A percentile compares a stretch with the other conserved stretches of the same genome.
Evolutionary conservation across 30 jellyfish, hydroid and myxozoan species (phyloP).

Genomic region (Catostylus mosaicus): DNA sequence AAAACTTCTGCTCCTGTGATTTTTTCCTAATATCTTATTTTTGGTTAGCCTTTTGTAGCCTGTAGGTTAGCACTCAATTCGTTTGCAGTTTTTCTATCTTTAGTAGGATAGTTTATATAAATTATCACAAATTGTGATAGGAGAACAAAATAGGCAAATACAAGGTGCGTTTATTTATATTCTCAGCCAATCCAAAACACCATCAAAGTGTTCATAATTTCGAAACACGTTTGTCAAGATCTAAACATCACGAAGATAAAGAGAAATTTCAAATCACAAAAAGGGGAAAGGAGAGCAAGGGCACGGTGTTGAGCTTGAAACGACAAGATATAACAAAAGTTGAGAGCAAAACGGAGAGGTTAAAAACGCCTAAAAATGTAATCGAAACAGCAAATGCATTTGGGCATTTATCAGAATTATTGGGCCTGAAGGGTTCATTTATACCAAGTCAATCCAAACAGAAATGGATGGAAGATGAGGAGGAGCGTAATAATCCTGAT

Average conservation of each 20-base stretch:
- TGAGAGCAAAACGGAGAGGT: not conserved
- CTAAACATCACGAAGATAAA: not conserved
- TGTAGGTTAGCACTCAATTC: too few relatives aligned
- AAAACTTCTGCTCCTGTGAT: too few relatives aligned
- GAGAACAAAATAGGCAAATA: too few relatives aligned
- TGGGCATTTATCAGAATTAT: constrained; percentile 57
- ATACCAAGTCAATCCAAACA: constrained; percentile 59
- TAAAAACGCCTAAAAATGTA: constrained; percentile 33
- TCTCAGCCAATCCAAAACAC: not conserved
- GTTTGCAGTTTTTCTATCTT: too few relatives aligned
- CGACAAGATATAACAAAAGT: not conserved
- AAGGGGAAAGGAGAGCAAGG: not conserved
- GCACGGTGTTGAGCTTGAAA: not conserved
- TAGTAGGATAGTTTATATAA: too few relatives aligned
- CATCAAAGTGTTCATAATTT: constrained; percentile 2
- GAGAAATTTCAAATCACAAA: constrained; percentile 2
- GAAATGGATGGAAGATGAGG: constrained; percentile 63
- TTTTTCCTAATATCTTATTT: too few relatives aligned
- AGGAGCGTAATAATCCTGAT: not conserved
- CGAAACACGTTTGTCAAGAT: not conserved
- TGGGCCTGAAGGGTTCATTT: constrained; percentile 57
- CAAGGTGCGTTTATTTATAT: too few relatives aligned
- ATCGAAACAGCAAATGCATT: constrained; percentile 49
- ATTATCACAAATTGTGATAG: too few relatives aligned
- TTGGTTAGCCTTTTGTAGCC: too few relatives aligned